Base-by-base conservation (phyloP, 2,888 invertebrate species). In the Cabera pusaria region DNA sequence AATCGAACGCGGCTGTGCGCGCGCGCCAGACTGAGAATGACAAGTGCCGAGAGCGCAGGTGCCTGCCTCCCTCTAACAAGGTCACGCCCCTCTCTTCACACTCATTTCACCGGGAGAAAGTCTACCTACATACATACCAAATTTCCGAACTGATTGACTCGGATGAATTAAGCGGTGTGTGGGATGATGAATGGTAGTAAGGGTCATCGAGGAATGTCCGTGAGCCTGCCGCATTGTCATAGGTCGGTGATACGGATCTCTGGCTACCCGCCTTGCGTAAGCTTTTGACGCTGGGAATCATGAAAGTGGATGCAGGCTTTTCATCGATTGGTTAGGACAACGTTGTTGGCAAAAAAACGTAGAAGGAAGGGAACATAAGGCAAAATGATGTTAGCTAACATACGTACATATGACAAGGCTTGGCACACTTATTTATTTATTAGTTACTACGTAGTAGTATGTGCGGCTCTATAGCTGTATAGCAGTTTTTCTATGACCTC, bases 91-190 rank as follows among this genome's bases (percentile, higher is more conserved):
- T 71, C 77, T 71, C 75, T 71, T 68, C 67, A 64, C 64, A 64
- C 65, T 65, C 79, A 74, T 85, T 85, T 85, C 85, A 79, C 84
- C 81, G 74, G 69, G 87, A 82, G 87, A 86, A 87, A 87, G 87
- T 86, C 82, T 83, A 74, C 87, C 87, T 87, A 86, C 86, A 86
- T 87, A 85, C 87, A 86, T 87, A 87, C 86, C 83, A 84, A 87
- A 86, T 86, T 78, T 85, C 72, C 80, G 77, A 83, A 78, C 77
- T 77, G 83, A 85, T 85, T 79, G 82, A 81, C 71, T 70, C 66
- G 72, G 52, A 57, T 67, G 74, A 64, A 70, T 70, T 62, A 66
- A 69, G 52, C 56, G 53, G 42, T 50, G 59, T 47, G 55, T 55
- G 42, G 48, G 58, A 69, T 74, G 72, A 74, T 75, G 76, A 75